Conservation (phyloP, 2,113 vertebrate species). For the Barbus barbus region DNA sequence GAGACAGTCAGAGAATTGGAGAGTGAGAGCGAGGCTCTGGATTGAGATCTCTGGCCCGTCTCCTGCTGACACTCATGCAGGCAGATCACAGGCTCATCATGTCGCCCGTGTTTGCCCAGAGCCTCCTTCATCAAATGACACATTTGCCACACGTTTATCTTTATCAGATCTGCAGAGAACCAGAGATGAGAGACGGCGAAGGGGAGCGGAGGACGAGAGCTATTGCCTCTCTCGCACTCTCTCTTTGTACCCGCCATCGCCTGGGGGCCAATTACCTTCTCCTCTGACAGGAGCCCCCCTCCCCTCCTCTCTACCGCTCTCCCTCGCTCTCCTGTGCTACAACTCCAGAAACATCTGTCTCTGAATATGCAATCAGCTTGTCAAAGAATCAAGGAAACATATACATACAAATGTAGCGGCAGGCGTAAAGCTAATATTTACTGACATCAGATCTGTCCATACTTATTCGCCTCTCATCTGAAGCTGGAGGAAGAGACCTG, state of each 20-base stretch:
- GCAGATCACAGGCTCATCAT: conserved; percentile 82
- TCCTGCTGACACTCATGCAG: conserved; percentile 76
- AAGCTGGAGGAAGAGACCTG: conserved; percentile 56
- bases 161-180: conserved; percentile 81
- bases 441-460: conserved; percentile 74
- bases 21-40: conserved; percentile 60
- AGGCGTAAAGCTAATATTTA: conserved; percentile 76
- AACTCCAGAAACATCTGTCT: conserved; percentile 75
- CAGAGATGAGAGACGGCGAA: conserved; percentile 54
- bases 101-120: conserved; percentile 80
- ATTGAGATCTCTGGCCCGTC: conserved; percentile 77
- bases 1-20: background rate
- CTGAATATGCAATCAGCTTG: conserved; percentile 80
- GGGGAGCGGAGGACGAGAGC: conserved; percentile 40
- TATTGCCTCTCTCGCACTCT: conserved; percentile 54
- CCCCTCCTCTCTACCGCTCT: conserved; percentile 42
- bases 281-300: conserved; percentile 70
- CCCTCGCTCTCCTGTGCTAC: conserved; percentile 51
- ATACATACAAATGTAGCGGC: conserved; percentile 51
- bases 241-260: conserved; percentile 71
- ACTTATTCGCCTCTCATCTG: conserved; percentile 58
- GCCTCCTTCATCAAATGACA: conserved; percentile 81
- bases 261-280: conserved; percentile 84
- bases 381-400: conserved; percentile 64
- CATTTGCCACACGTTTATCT: conserved; percentile 83